Conservation (phyloP, 2,797 vertebrate genomes). For the Rhabdomys pumilio region DNA sequence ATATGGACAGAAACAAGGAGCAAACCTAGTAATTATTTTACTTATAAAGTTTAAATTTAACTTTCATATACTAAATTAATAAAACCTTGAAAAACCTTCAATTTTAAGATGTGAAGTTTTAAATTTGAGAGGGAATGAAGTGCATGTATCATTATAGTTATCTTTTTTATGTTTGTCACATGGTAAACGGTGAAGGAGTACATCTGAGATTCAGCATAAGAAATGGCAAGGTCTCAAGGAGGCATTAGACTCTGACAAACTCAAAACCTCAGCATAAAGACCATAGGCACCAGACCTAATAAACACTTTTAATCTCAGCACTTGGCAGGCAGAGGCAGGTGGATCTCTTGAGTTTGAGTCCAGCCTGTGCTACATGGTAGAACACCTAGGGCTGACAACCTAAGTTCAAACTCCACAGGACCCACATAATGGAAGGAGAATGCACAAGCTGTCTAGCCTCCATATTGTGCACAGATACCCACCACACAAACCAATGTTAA, state of each 20-base stretch:
- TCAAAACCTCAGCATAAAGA: constrained; percentile 20
- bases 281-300: background rate
- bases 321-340: background rate
- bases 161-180: background rate
- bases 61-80: constrained; percentile 73
- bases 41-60: constrained; percentile 80
- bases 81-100: constrained; percentile 70
- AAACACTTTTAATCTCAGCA: background rate
- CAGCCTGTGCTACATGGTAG: background rate
- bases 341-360: too few species aligned
- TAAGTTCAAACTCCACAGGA: background rate
- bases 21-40: constrained; percentile 74
- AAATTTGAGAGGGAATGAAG: constrained; percentile 27
- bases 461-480: background rate
- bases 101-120: constrained; percentile 66
- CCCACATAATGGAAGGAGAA: background rate
- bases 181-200: background rate
- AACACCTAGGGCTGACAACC: background rate
- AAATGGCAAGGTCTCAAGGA: background rate
- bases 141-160: background rate
- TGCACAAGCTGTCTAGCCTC: background rate
- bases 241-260: constrained; percentile 4
- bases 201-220: background rate
- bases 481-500: background rate
- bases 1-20: constrained; percentile 56